Percentiles rank a stretch among this genome's conserved stretches.
These are phyloP conservation scores for Saimiri boliviensis DNA, from an alignment of 2,113 vertebrate species.

Conservation along the genomic window DNA sequence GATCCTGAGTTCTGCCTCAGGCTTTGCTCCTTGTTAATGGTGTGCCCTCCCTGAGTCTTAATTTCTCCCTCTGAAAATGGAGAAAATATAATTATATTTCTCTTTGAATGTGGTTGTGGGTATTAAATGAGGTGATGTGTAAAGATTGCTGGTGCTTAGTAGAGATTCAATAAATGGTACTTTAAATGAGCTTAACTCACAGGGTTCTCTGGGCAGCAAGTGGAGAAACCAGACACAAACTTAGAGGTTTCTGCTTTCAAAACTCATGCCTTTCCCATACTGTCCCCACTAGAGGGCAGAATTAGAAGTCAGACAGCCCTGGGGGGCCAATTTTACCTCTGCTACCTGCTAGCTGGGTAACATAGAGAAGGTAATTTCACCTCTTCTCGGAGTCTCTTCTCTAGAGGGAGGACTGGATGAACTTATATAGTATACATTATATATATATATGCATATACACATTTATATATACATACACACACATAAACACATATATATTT, in stretches of 20 bases:
- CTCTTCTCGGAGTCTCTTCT: not conserved
- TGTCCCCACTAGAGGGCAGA: slow-evolving; percentile 60
- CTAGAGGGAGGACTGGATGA: not conserved
- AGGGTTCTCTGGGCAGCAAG: not conserved
- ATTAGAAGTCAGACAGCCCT: not conserved
- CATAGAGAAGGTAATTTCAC: not conserved
- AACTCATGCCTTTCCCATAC: not conserved
- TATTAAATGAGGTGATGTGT: not conserved
- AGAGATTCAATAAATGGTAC: not conserved
- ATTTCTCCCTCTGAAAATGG: not conserved
- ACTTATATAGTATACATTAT: too few species aligned
- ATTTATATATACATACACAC: not conserved
- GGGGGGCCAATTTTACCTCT: slow-evolving; percentile 48
- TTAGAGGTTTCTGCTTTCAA: not conserved
- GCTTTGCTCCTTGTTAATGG: not conserved
- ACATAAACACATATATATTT: not conserved
- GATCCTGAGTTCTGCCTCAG: not conserved
- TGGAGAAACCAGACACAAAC: not conserved
- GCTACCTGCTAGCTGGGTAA: not conserved
- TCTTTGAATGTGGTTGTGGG: not conserved
- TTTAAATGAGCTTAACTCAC: not conserved
- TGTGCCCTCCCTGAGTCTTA: not conserved
- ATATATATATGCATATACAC: not conserved
- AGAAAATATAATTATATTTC: not conserved
- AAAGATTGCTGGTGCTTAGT: not conserved